These are phyloP conservation scores for Acrocephalus kingi DNA, from an alignment of 2,113 vertebrate species.

Conservation along the genomic window DNA sequence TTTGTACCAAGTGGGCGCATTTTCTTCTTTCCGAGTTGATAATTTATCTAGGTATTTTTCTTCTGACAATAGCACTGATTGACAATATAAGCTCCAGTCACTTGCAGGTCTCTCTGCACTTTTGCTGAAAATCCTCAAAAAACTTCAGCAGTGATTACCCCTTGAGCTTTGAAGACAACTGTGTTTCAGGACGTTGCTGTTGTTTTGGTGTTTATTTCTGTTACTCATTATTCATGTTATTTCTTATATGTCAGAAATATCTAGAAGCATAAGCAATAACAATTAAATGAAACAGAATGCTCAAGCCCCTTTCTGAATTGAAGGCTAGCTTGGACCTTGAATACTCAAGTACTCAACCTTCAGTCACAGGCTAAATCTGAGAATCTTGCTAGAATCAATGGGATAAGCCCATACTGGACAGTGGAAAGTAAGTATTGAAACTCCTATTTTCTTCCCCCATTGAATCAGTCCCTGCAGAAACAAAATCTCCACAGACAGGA, in stretches of 20 bases:
- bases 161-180: background rate
- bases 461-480: background rate
- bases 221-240: background rate
- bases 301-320: background rate
- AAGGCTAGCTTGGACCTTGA: background rate
- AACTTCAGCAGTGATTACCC: background rate
- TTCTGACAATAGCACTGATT: background rate
- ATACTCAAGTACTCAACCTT: background rate
- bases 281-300: background rate
- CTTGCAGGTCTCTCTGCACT: background rate
- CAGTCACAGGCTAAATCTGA: background rate
- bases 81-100: background rate
- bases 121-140: background rate
- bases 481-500: slow-evolving; percentile 24
- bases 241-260: background rate
- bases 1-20: background rate
- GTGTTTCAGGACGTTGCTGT: background rate
- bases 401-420: background rate
- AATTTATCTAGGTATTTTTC: background rate
- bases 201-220: background rate
- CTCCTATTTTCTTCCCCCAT: background rate
- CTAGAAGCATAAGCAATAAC: background rate
- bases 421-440: background rate
- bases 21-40: slow-evolving; percentile 43
- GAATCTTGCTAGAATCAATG: background rate